Evolutionary conservation across 2,113 vertebrate species (phyloP), one percentile per base, ranked within the genome.

Genomic region (Mugil cephalus): DNA sequence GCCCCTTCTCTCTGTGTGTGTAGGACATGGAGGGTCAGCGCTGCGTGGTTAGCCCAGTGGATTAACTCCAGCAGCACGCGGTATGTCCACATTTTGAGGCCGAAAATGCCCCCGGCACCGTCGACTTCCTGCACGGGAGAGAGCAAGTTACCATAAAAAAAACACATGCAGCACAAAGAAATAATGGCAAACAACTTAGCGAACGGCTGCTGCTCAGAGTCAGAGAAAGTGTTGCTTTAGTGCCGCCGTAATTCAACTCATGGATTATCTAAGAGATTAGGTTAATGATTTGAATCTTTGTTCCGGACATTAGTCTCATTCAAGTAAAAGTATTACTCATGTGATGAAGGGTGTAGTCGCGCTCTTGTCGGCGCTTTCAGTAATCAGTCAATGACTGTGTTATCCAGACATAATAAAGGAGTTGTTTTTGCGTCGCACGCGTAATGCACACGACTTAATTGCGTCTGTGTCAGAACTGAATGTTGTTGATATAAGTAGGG

Each of bases 31-130:
- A 95, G 93, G 10, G 92, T 91, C 50, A 86, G 80, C 11, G 71
- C 68, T 0, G 93, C 93, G 1, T 88, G 90, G 56, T 93, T 85
- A 0, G 93, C 89, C 94, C 94, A 95, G 81, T 95, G 93, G 70
- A 92, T 81, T 1, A 95, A 85, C 82, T 95, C 94, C 86, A 88
- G 82, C 65, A 95, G 79, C 69, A 94, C 93, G 8, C 81, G 87
- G 72, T 91, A 91, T 64, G 91, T 94, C 93, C 93, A 95, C 77
- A 94, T 60, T 88, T 95, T 95, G 12, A 84, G 67, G 0, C 66
- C 88, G 9, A 94, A 94, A 19, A 53, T 66, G 24, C 90, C 93
- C 11, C 86, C 88, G 0, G 71, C 74, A 5, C 91, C 91, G 21
- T 94, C 93, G 1, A 85, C 66, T 75, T 91, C 92, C 93, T 92